phyloP scores from a whole-genome alignment of 1,140 invertebrate genomes.

The Doryteuthis pealeii region DNA sequence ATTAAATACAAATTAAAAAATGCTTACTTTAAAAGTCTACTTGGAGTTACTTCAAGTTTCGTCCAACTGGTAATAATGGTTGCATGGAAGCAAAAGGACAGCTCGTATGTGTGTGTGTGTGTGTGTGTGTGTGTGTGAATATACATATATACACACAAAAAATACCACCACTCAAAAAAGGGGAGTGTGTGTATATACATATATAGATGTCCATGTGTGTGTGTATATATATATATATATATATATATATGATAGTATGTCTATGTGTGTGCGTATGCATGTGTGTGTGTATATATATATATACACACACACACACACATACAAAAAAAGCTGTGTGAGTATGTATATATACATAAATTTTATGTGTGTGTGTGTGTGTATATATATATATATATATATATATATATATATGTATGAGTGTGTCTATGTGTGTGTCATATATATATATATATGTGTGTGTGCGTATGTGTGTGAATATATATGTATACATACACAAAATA shows the following conservation, averaged over 20 bases:
- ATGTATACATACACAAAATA: no score
- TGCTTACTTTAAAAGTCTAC: no score
- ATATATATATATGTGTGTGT: not conserved
- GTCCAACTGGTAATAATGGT: no score
- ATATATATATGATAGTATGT: not conserved
- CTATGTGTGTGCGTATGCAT: not conserved
- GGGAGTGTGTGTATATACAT: not conserved
- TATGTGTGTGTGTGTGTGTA: no score
- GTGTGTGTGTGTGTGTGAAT: constrained; percentile 1
- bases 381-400: no score
- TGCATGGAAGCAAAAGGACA: not conserved
- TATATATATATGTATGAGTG: no score
- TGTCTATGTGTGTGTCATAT: no score
- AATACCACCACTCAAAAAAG: not conserved
- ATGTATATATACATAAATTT: not conserved
- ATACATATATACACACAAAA: not conserved
- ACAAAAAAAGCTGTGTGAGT: not conserved
- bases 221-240: not conserved
- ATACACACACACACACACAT: not conserved
- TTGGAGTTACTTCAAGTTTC: no score
- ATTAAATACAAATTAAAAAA: no score
- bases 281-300: not conserved
- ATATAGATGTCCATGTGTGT: not conserved
- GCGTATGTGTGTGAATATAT: no score
- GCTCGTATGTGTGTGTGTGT: not conserved